Conservation (phyloP, 1,140 invertebrate species). For the Sarcophaga peregrina region DNA sequence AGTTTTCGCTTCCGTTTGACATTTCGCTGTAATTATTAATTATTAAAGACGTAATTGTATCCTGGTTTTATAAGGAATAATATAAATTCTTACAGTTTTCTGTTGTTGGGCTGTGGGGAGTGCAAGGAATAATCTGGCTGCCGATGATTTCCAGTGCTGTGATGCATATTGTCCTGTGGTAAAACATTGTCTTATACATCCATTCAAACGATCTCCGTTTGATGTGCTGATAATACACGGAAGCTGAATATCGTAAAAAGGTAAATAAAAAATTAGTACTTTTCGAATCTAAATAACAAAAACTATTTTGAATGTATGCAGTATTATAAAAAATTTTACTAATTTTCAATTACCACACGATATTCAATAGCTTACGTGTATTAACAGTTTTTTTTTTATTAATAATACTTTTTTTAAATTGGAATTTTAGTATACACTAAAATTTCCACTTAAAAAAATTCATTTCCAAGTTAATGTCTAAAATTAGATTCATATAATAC, state of each 20-base stretch:
- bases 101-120: constrained; percentile 62
- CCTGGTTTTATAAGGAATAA: not conserved
- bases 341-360: constrained; percentile 44
- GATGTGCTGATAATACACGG: constrained; percentile 66
- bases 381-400: constrained; percentile 43
- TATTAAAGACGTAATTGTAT: constrained; percentile 30
- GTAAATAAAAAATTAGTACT: constrained; percentile 53
- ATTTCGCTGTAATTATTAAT: constrained; percentile 56
- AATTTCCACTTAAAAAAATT: too few relatives aligned
- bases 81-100: constrained; percentile 58
- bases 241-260: constrained; percentile 65
- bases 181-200: constrained; percentile 67
- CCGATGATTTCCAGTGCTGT: constrained; percentile 64
- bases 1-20: constrained; percentile 77
- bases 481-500: constrained; percentile 45
- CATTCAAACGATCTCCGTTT: constrained; percentile 65
- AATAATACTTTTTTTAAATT: constrained; percentile 23
- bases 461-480: not conserved
- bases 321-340: constrained; percentile 2
- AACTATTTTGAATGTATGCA: not conserved
- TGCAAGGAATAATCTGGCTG: constrained; percentile 65
- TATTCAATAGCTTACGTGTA: constrained; percentile 49
- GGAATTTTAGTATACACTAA: too few relatives aligned
- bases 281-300: constrained; percentile 31
- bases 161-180: constrained; percentile 65